Base-by-base conservation (phyloP, 2,888 invertebrate species). In the Aphrophora alni region DNA sequence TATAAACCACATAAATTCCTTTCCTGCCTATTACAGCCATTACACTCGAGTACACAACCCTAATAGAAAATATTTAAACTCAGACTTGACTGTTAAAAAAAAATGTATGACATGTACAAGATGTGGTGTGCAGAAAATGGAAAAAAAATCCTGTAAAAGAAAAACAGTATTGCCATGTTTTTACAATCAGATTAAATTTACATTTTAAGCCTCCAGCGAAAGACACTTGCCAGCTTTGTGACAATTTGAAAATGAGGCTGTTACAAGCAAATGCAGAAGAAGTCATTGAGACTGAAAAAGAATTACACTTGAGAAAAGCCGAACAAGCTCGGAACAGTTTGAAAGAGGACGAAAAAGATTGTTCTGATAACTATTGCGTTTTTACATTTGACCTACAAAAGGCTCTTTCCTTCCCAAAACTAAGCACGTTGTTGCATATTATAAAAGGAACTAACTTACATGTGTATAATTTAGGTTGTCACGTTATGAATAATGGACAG, bases 151-250 rank as follows among this genome's bases (percentile, higher is more conserved):
- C 79, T 10, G 73, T 51, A 59, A 79, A 79, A 74, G 74, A 80
- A 75, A 80, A 80, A 80, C 72, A 73, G 80, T 81, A 81, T 21
- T 77, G 73, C 69, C 38, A 77, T 77, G 80, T 80, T 69, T 80
- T 80, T 77, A 75, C 76, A 28, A 77, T 27, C 17, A 80, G 75
- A 14, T 77, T 81, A 38, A 77, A 81, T 68, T 26, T 81, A 14
- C 77, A 77, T 59, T 80, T 74, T 68, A 77, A 77, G 38, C 77
- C 59, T 17, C 80, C 17, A 33, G 33, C 33, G 33, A 33, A 80
- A 38, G 77, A 80, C 33, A 80, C 72, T 25, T 76, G 77, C 44
- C 72, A 76, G 25, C n/a, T 51, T 28, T 71, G 74, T 21, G 80
- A 77, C 51, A 12, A 27, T 74, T 73, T 51, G 1, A 24, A 74